Conservation (phyloP, 2,113 vertebrate genomes). For the Calypte anna region DNA sequence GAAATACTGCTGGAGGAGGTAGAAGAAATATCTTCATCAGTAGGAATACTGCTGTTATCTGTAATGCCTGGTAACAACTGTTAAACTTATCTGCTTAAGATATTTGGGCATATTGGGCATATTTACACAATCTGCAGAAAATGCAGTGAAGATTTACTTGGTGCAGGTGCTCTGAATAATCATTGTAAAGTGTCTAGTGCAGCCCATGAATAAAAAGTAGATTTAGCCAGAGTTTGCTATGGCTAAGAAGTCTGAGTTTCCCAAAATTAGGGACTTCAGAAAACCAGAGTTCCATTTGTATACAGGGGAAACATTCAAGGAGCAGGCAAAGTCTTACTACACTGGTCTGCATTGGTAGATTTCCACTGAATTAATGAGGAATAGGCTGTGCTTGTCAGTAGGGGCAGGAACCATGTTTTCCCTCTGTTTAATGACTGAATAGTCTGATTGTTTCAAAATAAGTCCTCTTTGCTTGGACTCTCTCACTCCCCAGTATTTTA, state of each 20-base stretch:
- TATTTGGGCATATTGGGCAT: too few species aligned
- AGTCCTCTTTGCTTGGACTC: background rate
- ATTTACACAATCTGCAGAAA: background rate
- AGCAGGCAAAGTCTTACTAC: background rate
- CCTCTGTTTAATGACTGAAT: background rate
- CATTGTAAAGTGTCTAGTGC: background rate
- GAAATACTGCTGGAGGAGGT: background rate
- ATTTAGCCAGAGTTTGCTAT: background rate
- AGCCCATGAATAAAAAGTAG: background rate
- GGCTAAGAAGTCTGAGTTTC: background rate
- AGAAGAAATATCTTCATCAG: background rate
- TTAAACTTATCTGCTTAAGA: background rate
- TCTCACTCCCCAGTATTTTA: background rate
- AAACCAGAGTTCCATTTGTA: background rate
- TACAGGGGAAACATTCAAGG: background rate
- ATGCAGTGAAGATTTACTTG: background rate
- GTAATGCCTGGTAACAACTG: background rate
- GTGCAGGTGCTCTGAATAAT: background rate
- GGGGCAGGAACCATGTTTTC: background rate
- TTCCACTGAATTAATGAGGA: background rate
- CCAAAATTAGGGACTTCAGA: background rate
- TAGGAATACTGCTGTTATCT: background rate
- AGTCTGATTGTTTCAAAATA: background rate
- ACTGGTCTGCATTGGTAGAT: background rate
- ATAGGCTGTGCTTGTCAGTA: background rate